A percentile compares a stretch with the other conserved stretches of the same genome.
These are phyloP conservation scores for Volucella zonaria DNA, from an alignment of 2,888 invertebrate species.

Conservation along the genomic window DNA sequence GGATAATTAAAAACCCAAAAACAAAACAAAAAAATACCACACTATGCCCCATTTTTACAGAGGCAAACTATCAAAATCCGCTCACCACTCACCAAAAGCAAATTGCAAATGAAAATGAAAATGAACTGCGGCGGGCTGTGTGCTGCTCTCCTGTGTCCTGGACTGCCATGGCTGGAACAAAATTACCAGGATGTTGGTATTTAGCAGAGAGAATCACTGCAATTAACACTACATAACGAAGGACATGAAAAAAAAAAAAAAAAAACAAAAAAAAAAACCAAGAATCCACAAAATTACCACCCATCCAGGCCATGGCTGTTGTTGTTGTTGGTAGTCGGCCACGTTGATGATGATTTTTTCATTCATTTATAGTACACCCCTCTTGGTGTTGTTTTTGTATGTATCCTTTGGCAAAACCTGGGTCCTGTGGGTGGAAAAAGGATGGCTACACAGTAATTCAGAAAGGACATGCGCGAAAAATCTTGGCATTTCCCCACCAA, in stretches of 20 bases:
- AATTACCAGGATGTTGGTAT: conserved; percentile 74
- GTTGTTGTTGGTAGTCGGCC: conserved; percentile 54
- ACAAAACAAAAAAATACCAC: neutral
- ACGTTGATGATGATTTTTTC: conserved; percentile 66
- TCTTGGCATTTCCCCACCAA: conserved; percentile 46
- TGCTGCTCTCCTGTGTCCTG: conserved; percentile 49
- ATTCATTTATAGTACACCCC: conserved; percentile 69
- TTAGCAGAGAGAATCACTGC: conserved; percentile 74
- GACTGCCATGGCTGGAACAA: conserved; percentile 37
- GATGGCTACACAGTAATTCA: conserved; percentile 21
- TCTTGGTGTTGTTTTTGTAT: conserved; percentile 47
- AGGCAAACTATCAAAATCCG: conserved; percentile 48
- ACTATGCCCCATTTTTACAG: neutral
- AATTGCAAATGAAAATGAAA: conserved; percentile 72
- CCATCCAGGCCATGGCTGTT: neutral
- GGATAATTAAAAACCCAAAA: neutral
- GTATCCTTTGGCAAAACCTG: conserved; percentile 39
- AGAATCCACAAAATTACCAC: conserved; percentile 36
- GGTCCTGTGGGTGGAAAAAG: conserved; percentile 38
- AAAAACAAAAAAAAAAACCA: conserved; percentile 26
- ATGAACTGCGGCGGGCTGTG: conserved; percentile 52
- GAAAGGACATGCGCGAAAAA: conserved; percentile 57
- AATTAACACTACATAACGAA: conserved; percentile 74
- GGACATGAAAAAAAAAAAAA: conserved; percentile 42
- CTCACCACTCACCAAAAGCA: conserved; percentile 69